Evolutionary conservation across 2,113 vertebrate species (phyloP).

Genomic region (Zosterops lateralis): DNA sequence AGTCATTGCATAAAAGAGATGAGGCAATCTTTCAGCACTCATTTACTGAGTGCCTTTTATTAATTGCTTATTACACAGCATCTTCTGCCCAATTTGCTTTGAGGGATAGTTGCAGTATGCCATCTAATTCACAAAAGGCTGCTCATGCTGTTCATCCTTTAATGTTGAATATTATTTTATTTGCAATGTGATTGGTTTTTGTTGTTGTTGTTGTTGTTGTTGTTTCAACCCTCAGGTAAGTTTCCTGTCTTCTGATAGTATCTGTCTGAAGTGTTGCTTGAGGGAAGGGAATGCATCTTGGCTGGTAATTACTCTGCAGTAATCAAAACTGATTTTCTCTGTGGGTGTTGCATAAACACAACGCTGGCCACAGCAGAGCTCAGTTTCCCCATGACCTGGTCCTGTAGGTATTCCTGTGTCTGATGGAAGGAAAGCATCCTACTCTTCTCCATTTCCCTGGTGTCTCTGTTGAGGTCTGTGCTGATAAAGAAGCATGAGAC

Average conservation of each 20-base stretch:
- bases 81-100: neutral
- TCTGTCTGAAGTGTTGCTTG: neutral
- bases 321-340: neutral
- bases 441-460: neutral
- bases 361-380: neutral
- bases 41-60: neutral
- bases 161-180: neutral
- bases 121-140: neutral
- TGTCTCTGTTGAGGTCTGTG: fast-evolving
- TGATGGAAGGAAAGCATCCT: neutral
- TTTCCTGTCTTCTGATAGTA: neutral
- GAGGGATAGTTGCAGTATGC: neutral
- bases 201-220: neutral
- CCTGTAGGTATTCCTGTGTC: neutral
- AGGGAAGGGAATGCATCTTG: neutral
- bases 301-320: neutral
- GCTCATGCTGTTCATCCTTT: neutral
- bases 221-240: neutral
- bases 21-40: neutral
- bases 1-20: neutral
- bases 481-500: neutral
- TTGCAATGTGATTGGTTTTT: neutral
- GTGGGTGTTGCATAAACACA: neutral
- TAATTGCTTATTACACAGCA: neutral
- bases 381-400: neutral